phyloP scores from a whole-genome alignment of 2,113 vertebrate genomes.

The Datnioides undecimradiatus region DNA sequence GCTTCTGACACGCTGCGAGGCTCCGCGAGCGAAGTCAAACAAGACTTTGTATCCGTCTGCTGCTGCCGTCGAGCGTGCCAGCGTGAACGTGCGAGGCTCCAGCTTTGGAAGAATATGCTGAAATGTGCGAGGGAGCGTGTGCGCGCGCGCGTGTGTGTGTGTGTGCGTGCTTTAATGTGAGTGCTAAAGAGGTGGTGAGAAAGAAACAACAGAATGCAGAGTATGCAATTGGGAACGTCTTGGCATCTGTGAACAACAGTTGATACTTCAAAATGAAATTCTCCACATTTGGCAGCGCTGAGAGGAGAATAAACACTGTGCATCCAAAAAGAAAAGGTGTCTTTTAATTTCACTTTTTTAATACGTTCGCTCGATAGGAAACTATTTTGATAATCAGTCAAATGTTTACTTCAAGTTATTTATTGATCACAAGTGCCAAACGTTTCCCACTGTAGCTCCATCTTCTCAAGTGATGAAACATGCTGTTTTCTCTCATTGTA shows the following conservation, averaged over 20 bases:
- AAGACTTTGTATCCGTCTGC: conserved; percentile 32
- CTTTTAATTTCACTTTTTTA: neutral
- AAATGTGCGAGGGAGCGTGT: conserved; percentile 7
- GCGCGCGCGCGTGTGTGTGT: neutral
- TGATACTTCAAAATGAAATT: conserved; percentile 16
- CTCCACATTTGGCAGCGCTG: conserved; percentile 14
- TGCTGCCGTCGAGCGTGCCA: conserved; percentile 9
- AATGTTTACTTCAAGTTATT: neutral
- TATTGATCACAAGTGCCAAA: neutral
- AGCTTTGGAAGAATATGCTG: conserved; percentile 48
- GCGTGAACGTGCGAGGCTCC: neutral
- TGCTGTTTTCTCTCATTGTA: neutral
- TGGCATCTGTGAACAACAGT: conserved; percentile 43
- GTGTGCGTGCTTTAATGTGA: conserved; percentile 4
- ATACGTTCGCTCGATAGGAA: neutral
- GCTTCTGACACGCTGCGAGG: conserved; percentile 34
- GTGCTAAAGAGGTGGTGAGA: conserved; percentile 25
- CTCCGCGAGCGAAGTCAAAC: conserved; percentile 42
- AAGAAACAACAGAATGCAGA: conserved; percentile 30
- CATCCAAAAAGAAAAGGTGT: neutral
- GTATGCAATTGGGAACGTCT: conserved; percentile 34
- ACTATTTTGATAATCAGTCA: neutral
- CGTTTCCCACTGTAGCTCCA: neutral
- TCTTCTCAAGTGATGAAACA: neutral
- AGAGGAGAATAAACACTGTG: neutral